Percentiles rank a stretch among this genome's conserved stretches.
Evolutionary conservation across 2,888 invertebrate genomes (phyloP).

Genomic region (Serripes groenlandicus): DNA sequence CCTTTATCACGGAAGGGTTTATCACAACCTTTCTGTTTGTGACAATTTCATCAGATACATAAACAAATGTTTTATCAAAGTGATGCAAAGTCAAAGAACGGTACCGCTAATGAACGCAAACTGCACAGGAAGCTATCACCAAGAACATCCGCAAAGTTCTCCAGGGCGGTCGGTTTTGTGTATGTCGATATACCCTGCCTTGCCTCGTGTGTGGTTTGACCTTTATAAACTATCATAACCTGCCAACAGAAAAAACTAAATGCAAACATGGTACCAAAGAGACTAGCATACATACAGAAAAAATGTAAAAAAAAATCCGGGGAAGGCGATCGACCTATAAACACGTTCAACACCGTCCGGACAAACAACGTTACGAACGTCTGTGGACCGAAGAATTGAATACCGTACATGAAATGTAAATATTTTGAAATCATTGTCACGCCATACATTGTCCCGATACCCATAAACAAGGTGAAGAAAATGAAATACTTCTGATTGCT

Average conservation of each 20-base stretch:
- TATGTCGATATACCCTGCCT: conserved; percentile 38
- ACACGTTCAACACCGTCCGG: conserved; percentile 27
- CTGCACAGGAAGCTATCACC: background rate
- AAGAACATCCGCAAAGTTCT: conserved; percentile 52
- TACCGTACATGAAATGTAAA: conserved; percentile 43
- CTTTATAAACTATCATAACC: conserved; percentile 35
- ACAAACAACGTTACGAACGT: conserved; percentile 54
- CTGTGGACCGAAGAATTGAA: conserved; percentile 59
- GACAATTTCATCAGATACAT: background rate
- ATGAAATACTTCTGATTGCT: conserved; percentile 61
- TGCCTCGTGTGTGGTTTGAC: conserved; percentile 60
- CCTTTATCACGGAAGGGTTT: background rate
- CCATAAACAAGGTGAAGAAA: conserved; percentile 62
- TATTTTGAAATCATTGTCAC: conserved; percentile 47
- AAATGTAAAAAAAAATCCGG: conserved; percentile 35
- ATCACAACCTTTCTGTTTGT: background rate
- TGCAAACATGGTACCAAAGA: conserved; percentile 50
- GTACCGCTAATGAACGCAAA: conserved; percentile 1
- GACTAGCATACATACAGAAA: conserved; percentile 54
- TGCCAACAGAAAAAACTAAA: conserved; percentile 64
- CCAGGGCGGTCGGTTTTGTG: conserved; percentile 27
- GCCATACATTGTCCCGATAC: conserved; percentile 61
- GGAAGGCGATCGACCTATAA: conserved; percentile 37
- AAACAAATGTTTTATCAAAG: background rate
- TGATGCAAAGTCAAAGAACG: background rate